phyloP scores from a whole-genome alignment of 2,797 vertebrate genomes.

The Muraenolepis orangiensis region DNA sequence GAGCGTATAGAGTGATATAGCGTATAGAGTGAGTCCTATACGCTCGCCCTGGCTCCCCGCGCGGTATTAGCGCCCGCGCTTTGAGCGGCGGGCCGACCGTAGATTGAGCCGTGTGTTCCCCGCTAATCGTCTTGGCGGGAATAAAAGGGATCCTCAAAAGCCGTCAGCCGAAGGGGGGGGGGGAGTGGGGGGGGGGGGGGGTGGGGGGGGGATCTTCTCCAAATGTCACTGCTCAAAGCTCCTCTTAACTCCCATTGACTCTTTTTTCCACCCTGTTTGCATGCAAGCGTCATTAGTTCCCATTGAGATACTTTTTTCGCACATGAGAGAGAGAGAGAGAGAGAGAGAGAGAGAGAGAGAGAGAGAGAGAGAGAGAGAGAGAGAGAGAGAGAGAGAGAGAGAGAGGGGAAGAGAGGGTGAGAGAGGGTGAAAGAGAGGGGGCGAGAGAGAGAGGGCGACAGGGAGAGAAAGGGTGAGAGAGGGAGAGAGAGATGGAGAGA shows the following conservation, averaged over 20 bases:
- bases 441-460: no score
- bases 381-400: neutral
- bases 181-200: no score
- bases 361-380: neutral
- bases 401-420: no score
- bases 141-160: neutral
- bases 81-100: neutral
- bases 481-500: no score
- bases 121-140: neutral
- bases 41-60: neutral
- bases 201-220: conserved; percentile 4
- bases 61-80: neutral
- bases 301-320: conserved; percentile 1
- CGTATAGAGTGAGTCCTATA: no score
- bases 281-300: conserved; percentile 4
- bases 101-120: neutral
- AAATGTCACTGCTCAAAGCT: conserved; percentile 15
- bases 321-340: neutral
- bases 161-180: neutral
- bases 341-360: neutral
- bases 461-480: no score
- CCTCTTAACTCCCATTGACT: neutral
- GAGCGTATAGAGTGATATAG: no score
- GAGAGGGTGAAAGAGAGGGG: neutral
- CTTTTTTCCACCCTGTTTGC: neutral